A percentile compares a stretch with the other conserved stretches of the same genome.
Evolutionary conservation across 2,888 invertebrate species (phyloP).

Genomic region (Parnassius glacialis): DNA sequence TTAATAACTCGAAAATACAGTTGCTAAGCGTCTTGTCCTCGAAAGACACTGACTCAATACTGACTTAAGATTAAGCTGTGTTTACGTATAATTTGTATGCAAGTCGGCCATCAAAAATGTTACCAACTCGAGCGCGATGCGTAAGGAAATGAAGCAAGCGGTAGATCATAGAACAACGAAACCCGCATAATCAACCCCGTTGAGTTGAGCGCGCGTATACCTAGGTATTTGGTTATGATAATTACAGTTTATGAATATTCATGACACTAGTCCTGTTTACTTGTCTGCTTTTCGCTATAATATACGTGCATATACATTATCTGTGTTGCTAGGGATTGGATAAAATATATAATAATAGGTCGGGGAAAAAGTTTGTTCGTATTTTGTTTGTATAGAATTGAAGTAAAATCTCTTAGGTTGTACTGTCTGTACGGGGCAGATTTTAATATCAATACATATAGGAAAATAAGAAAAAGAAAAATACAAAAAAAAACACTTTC

Average conservation of each 20-base stretch:
- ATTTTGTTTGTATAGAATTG: no score
- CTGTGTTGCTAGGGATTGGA: not conserved
- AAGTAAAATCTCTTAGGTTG: no score
- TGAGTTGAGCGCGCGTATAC: conserved; percentile 4
- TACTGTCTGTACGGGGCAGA: no score
- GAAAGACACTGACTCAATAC: not conserved
- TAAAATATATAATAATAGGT: no score
- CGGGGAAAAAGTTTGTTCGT: no score
- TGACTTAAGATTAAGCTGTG: not conserved
- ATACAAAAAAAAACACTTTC: no score
- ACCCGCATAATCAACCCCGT: conserved; percentile 31
- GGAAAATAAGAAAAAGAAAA: no score
- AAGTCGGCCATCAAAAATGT: conserved; percentile 1
- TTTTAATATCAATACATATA: no score
- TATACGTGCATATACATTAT: not conserved
- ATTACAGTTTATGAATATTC: conserved; percentile 41
- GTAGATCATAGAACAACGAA: conserved; percentile 17
- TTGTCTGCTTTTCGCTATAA: conserved; percentile 20
- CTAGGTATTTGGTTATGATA: conserved; percentile 41
- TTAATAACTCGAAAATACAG: no score
- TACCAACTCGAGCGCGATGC: not conserved
- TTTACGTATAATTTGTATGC: not conserved
- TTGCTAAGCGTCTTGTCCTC: no score
- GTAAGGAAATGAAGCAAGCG: conserved; percentile 2
- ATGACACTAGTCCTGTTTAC: conserved; percentile 27